Evolutionary conservation across 2,888 invertebrate genomes (phyloP), one percentile per base, ranked within the genome.

Genomic region (Leucania comma): DNA sequence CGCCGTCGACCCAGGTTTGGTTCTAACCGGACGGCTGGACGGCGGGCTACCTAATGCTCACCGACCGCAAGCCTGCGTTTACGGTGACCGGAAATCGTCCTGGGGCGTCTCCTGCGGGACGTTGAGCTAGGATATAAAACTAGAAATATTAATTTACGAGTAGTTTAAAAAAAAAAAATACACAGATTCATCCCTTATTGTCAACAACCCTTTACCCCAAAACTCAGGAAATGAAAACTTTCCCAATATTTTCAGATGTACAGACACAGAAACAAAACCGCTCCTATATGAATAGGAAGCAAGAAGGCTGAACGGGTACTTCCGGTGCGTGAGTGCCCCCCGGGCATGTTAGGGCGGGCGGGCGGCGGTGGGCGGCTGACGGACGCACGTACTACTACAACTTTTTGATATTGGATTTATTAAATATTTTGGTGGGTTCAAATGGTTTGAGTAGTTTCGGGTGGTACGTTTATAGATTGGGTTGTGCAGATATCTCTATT

Each of bases 271-370:
- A 82, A 84, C 81, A 84, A 81, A 79, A 81, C 75, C 74, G 75
- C 78, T 72, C 51, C 65, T 82, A 74, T 82, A 80, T 72, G 62
- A 74, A 86, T 82, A 87, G 86, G 83, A 86, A 88, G 86, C 84
- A 86, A 89, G 88, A 89, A 89, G 89, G 89, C 87, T 87, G 87
- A 86, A 83, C 86, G 88, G 87, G 83, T 81, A 87, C 87, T 90
- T 91, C 91, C 91, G 89, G 89, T 90, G 92, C 90, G 91, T 90
- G 91, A 87, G 88, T 82, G 86, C 78, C 84, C 80, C 68, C 78
- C 76, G 75, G 85, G 79, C 82, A 83, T 84, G 82, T 85, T 86
- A 87, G 87, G 88, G 88, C 80, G 84, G 80, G 81, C 80, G 82
- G 79, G 81, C 72, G 83, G 75, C 20, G 22, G 75, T 77, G 86